Base-by-base conservation (phyloP, 2,113 vertebrate genomes). In the Archocentrus centrarchus region DNA sequence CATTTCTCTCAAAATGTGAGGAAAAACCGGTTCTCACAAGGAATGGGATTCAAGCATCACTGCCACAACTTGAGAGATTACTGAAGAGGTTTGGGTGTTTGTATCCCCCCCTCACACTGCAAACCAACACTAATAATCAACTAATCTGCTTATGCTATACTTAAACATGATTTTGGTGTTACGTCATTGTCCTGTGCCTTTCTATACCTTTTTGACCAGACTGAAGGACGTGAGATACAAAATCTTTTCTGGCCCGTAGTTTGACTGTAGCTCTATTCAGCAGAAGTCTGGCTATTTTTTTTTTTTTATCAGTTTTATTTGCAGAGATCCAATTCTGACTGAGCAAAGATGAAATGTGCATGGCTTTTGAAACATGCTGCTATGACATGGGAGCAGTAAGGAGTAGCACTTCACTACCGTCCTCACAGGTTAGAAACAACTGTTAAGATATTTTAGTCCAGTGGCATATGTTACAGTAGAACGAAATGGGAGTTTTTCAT, bases 131-230 rank as follows among this genome's bases (percentile, higher is more conserved):
- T 84, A 73, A 62, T 47, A 78, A 73, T 20, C 41, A 73, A 27
- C 44, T 44, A 15, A 77, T 88, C 35, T 84, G 70, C 86, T 89
- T 77, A 68, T 85, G 73, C 22, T 76, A 35, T 75, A 79, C 86
- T 87, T 84, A 81, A 88, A 80, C 68, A n/a, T 66, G 2, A n/a
- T 37, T 84, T 81, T 77, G 57, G 13, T 89, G 70, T 91, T 75
- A 20, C 79, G 39, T 91, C 61, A 75, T 89, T 89, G 85, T 91
- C 92, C 87, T 81, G 93, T 95, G 93, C 94, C 93, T 95, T 95
- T 91, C 88, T 88, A 90, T 80, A 80, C 32, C 59, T 86, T 63
- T 82, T 70, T 88, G 50, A 80, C 79, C 60, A 81, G 75, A 77
- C 39, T 79, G 80, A 79, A 81, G 55, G 63, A 85, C 75, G 63